These are phyloP conservation scores for Scaptomyza pallida DNA, from an alignment of 1,140 invertebrate species.

Conservation along the genomic window DNA sequence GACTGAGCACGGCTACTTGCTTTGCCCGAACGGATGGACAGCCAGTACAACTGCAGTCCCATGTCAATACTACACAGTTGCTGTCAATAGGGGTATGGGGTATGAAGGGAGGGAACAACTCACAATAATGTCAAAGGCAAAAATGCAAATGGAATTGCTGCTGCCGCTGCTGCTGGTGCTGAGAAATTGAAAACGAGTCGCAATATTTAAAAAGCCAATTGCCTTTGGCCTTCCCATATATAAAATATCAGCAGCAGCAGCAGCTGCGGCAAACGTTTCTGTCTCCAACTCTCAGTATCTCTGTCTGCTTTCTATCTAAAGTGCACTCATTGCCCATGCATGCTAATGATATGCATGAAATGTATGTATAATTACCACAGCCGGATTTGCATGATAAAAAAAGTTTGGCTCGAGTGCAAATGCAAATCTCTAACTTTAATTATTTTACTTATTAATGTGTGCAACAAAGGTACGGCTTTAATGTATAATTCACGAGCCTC, in stretches of 20 bases:
- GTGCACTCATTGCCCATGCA: slow-evolving; percentile 59
- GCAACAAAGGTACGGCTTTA: slow-evolving; percentile 21
- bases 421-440: slow-evolving; percentile 44
- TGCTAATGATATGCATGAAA: slow-evolving; percentile 68
- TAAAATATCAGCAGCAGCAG: slow-evolving; percentile 29
- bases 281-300: background rate
- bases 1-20: slow-evolving; percentile 63
- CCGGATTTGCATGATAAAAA: slow-evolving; percentile 33
- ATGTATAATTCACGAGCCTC: background rate
- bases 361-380: slow-evolving; percentile 61
- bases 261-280: slow-evolving; percentile 5
- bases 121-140: slow-evolving; percentile 57
- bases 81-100: no score
- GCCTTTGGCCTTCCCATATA: slow-evolving; percentile 48
- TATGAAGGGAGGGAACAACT: background rate
- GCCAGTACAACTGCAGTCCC: slow-evolving; percentile 44
- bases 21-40: slow-evolving; percentile 49
- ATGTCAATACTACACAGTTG: slow-evolving; percentile 53
- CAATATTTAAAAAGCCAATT: slow-evolving; percentile 67
- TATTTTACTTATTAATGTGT: slow-evolving; percentile 54
- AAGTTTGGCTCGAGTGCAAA: slow-evolving; percentile 2
- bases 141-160: slow-evolving; percentile 61
- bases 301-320: slow-evolving; percentile 29
- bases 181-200: slow-evolving; percentile 69
- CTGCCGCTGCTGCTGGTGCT: slow-evolving; percentile 47